A percentile compares a stretch with the other conserved stretches of the same genome.
phyloP scores from a whole-genome alignment of 1,140 invertebrate species.

The Drosophila nigrodunni region DNA sequence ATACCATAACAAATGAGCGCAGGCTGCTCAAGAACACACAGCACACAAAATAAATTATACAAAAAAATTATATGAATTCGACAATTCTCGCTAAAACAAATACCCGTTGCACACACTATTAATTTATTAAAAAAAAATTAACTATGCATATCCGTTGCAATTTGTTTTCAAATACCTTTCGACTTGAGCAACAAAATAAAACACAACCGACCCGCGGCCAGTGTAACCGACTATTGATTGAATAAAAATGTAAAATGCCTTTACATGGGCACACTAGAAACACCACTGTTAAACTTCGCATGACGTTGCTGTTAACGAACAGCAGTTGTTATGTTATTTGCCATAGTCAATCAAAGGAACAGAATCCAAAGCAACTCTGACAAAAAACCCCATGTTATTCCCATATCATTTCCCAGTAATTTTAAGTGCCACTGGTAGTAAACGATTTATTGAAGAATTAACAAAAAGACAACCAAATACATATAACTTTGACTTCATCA shows the following conservation, averaged over 20 bases:
- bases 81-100: not conserved
- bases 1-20: constrained; percentile 23
- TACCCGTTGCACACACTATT: constrained; percentile 3
- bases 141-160: constrained; percentile 39
- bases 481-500: too few relatives aligned
- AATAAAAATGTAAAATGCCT: not conserved
- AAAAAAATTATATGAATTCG: not conserved
- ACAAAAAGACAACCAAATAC: too few relatives aligned
- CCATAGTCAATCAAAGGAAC: too few relatives aligned
- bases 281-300: constrained; percentile 1
- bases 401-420: too few relatives aligned
- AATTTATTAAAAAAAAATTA: constrained; percentile 5
- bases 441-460: too few relatives aligned
- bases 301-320: too few relatives aligned
- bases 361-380: too few relatives aligned
- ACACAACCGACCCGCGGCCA: constrained; percentile 37
- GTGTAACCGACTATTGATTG: constrained; percentile 43
- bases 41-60: not conserved
- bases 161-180: constrained; percentile 34
- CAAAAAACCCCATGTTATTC: too few relatives aligned
- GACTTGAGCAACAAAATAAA: constrained; percentile 5
- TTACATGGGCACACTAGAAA: constrained; percentile 1
- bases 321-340: too few relatives aligned
- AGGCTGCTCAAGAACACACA: constrained; percentile 12
- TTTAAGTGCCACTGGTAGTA: too few relatives aligned